Percentiles rank a stretch among this genome's conserved stretches.
phyloP scores from a whole-genome alignment of 2,888 invertebrate species.

The Tetragonisca angustula region DNA sequence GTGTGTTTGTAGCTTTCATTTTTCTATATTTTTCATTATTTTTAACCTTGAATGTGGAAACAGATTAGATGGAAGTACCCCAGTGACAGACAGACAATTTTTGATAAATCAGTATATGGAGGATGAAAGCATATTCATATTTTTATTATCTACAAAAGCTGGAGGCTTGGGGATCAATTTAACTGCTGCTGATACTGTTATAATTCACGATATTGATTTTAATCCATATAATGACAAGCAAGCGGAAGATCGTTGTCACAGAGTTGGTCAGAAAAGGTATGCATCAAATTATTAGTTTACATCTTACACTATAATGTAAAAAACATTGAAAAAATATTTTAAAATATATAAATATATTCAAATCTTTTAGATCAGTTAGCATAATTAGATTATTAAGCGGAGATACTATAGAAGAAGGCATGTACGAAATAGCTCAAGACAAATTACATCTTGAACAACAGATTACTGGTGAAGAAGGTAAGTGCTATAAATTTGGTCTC shows the following conservation, averaged over 20 bases:
- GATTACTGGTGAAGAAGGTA: constrained; percentile 89
- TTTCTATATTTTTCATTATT: not conserved
- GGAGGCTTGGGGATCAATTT: constrained; percentile 98
- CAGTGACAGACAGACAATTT: constrained; percentile 93
- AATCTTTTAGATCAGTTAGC: constrained; percentile 89
- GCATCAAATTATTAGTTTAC: not conserved
- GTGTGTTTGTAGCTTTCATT: constrained; percentile 4
- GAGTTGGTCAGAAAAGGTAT: constrained; percentile 87
- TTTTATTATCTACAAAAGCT: constrained; percentile 96
- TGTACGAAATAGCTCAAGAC: constrained; percentile 94
- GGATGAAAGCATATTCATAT: constrained; percentile 92
- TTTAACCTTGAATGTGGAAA: constrained; percentile 13
- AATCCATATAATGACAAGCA: constrained; percentile 99
- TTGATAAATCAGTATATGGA: constrained; percentile 95
- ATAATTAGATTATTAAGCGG: constrained; percentile 94
- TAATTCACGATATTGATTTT: constrained; percentile 98
- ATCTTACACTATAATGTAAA: not conserved
- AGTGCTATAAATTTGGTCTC: constrained; percentile 30
- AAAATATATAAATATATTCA: constrained; percentile 1
- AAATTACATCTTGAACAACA: constrained; percentile 96
- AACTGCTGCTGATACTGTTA: constrained; percentile 97
- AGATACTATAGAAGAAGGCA: constrained; percentile 96
- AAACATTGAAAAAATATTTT: not conserved
- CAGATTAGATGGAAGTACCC: constrained; percentile 95
- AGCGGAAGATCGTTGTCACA: constrained; percentile 94